Percentiles rank a stretch among this genome's conserved stretches.
These are phyloP conservation scores for Brachylomia viminalis DNA, from an alignment of 2,888 invertebrate species.

Conservation along the genomic window DNA sequence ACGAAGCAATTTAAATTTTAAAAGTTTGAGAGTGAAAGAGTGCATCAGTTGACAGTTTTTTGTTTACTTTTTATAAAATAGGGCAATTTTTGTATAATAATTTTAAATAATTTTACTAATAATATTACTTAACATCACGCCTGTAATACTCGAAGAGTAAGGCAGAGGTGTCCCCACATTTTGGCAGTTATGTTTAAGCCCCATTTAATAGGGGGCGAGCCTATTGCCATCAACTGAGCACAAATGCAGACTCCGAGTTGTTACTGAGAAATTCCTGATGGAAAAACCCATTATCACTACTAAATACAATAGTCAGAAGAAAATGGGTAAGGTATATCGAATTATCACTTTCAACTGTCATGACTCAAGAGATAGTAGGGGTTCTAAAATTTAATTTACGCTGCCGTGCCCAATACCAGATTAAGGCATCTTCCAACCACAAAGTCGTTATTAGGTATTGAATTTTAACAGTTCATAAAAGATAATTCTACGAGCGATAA, in stretches of 20 bases:
- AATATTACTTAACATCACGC: too few relatives aligned
- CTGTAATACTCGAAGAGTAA: too few relatives aligned
- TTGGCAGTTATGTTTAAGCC: background rate
- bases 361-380: too few relatives aligned
- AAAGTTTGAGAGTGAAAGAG: background rate
- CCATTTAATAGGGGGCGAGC: background rate
- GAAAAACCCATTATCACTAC: too few relatives aligned
- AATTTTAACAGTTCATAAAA: background rate
- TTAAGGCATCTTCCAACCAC: background rate
- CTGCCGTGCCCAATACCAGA: background rate
- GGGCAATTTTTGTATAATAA: background rate
- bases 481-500: background rate
- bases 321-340: background rate
- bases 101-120: too few relatives aligned
- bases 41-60: background rate
- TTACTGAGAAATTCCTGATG: background rate
- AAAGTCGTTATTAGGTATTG: background rate
- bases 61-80: background rate
- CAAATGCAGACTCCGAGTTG: background rate
- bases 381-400: too few relatives aligned
- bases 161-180: background rate
- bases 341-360: background rate
- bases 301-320: background rate
- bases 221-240: background rate
- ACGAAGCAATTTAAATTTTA: conserved; percentile 11